Percentiles rank a stretch among this genome's conserved stretches.
These are phyloP conservation scores for Noturus placidus DNA, from an alignment of 2,113 vertebrate genomes.

Conservation along the genomic window DNA sequence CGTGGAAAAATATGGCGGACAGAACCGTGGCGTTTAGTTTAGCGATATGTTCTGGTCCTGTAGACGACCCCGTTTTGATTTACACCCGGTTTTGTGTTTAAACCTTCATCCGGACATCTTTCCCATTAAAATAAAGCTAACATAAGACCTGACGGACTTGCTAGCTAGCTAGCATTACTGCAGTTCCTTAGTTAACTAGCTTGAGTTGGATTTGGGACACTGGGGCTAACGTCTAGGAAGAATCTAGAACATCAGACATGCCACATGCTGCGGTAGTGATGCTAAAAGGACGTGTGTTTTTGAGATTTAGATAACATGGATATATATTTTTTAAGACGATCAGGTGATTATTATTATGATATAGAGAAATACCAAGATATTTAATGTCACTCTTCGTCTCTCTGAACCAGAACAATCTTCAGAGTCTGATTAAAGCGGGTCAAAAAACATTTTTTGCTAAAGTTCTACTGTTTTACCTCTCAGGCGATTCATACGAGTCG, in stretches of 20 bases:
- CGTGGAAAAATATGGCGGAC: background rate
- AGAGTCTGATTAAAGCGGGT: background rate
- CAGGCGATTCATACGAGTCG: conserved; percentile 74
- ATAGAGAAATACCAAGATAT: background rate
- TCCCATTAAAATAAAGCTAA: no score
- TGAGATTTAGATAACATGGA: background rate
- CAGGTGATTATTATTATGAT: background rate
- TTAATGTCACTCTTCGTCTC: background rate
- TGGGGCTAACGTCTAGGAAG: background rate
- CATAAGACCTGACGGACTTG: background rate
- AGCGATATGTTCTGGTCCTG: background rate
- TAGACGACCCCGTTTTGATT: no score
- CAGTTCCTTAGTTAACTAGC: background rate
- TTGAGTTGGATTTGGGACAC: background rate
- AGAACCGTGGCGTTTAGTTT: background rate
- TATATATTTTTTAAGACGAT: background rate
- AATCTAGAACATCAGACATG: background rate
- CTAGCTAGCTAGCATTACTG: background rate
- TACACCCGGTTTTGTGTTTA: no score
- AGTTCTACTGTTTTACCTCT: conserved; percentile 75
- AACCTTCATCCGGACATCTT: background rate
- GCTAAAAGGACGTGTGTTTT: background rate
- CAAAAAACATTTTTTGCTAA: background rate
- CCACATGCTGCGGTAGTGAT: background rate
- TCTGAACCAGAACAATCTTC: background rate